These are phyloP conservation scores for Marmota flaviventris DNA, from an alignment of 2,113 vertebrate genomes.

Conservation along the genomic window DNA sequence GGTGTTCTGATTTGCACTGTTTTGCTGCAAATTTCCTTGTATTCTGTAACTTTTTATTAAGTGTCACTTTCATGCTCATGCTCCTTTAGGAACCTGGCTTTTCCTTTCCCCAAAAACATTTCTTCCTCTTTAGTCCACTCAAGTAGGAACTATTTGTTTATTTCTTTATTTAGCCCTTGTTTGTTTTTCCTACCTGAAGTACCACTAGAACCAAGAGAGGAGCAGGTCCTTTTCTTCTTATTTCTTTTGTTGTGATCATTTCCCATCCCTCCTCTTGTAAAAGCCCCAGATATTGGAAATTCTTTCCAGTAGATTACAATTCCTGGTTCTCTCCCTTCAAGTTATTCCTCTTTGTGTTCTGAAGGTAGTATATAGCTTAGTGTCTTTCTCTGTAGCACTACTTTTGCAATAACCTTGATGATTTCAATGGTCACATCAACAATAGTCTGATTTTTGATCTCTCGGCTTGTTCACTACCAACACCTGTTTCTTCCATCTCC, in stretches of 20 bases:
- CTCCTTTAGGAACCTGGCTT: not conserved
- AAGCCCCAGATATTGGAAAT: not conserved
- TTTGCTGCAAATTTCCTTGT: not conserved
- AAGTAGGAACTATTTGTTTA: not conserved
- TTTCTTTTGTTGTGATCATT: no score
- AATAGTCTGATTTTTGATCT: not conserved
- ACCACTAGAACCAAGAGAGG: not conserved
- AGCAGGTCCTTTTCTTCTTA: not conserved
- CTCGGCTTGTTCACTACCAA: not conserved
- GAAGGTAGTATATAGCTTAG: not conserved
- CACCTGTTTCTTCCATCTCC: accelerated
- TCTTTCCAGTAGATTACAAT: not conserved
- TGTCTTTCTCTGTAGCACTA: not conserved
- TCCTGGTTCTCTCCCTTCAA: not conserved
- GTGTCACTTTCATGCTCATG: not conserved
- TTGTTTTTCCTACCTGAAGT: not conserved
- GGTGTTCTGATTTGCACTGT: not conserved
- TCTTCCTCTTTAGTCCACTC: not conserved
- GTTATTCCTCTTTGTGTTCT: not conserved
- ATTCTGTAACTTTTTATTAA: not conserved
- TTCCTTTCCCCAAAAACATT: not conserved
- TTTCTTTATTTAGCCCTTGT: not conserved
- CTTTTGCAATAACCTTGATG: not conserved
- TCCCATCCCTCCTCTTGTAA: not conserved
- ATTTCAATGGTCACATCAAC: not conserved